Evolutionary conservation across 2,113 vertebrate genomes (phyloP).

Genomic region (Hippocampus comes): DNA sequence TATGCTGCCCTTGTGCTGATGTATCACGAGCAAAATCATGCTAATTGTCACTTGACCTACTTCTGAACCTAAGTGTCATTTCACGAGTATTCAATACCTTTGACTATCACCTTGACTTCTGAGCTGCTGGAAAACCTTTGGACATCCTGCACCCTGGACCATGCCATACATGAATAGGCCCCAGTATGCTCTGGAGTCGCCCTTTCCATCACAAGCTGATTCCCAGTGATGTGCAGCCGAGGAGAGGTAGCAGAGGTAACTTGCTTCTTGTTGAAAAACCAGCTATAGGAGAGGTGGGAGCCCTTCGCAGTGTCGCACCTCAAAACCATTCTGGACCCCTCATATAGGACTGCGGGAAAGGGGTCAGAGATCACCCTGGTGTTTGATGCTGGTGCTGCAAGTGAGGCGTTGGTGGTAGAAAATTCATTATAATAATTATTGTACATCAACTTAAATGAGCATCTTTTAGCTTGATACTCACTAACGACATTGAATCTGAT

Average conservation of each 20-base stretch:
- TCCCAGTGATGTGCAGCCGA: slow-evolving; percentile 27
- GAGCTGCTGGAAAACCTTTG: slow-evolving; percentile 52
- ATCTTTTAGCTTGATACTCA: slow-evolving; percentile 44
- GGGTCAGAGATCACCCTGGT: slow-evolving; percentile 56
- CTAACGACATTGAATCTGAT: slow-evolving; percentile 65
- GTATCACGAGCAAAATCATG: too few relatives aligned
- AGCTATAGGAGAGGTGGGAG: slow-evolving; percentile 66
- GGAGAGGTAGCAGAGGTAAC: slow-evolving; percentile 21
- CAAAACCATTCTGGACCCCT: slow-evolving; percentile 58
- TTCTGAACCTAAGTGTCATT: neutral
- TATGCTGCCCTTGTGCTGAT: too few relatives aligned
- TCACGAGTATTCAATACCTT: slow-evolving; percentile 49
- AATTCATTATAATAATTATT: neutral
- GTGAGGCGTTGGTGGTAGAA: neutral
- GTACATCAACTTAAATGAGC: neutral
- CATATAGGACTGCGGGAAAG: slow-evolving; percentile 49
- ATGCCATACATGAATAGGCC: slow-evolving; percentile 46
- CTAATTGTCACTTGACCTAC: neutral
- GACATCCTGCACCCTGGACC: slow-evolving; percentile 30
- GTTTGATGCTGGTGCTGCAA: slow-evolving; percentile 56
- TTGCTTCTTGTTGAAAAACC: slow-evolving; percentile 62
- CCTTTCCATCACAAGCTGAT: slow-evolving; percentile 49
- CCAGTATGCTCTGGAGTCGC: slow-evolving; percentile 51
- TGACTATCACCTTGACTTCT: slow-evolving; percentile 60
- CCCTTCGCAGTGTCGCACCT: slow-evolving; percentile 54